Base-by-base conservation (phyloP, 2,888 invertebrate genomes). In the Epistrophe eligans region DNA sequence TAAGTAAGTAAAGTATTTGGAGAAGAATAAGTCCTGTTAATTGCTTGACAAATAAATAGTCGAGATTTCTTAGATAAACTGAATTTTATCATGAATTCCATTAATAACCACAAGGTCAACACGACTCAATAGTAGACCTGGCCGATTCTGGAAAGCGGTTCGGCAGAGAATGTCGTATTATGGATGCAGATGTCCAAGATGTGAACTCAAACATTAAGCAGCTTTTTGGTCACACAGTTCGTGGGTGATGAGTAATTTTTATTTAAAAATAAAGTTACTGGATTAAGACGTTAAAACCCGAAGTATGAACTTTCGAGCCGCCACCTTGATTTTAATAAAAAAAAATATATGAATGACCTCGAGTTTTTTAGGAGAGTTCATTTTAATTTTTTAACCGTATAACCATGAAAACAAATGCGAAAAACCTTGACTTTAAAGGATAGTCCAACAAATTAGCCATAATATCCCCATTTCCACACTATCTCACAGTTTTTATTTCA, bases 351-450 rank as follows among this genome's bases (percentile, higher is more conserved):
- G 24, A 62, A n/a, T 15, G 17, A 4, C 40, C 60, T 40, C 38
- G 24, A 28, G 7, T 28, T 62, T 43, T n/a, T 24, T 45, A 62
- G 40, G 60, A 43, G 9, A 10, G 43, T n/a, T 62, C 9, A n/a
- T 43, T 24, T 24, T 55, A 15, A 55, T 35, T 1, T 24, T 10
- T n/a, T 2, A n/a, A 4, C 4, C n/a, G 5, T 17, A n/a, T 17
- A 10, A 28, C 35, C 32, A 32, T 58, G 35, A 35, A 58, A n/a
- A 35, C 10, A 8, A 0, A 38, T 15, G 38, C 6, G 10, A 43
- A 62, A 62, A 24, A 62, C 64, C 45, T 45, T 64, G 45, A 64
- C 10, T 15, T 28, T 4, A 28, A 35, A 64, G 43, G 43, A 43
- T 19, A n/a, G 50, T 50, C 35, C 4, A 35, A 50, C 48, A 19